Evolutionary conservation across 2,888 invertebrate genomes (phyloP).

Genomic region (Merodon equestris): DNA sequence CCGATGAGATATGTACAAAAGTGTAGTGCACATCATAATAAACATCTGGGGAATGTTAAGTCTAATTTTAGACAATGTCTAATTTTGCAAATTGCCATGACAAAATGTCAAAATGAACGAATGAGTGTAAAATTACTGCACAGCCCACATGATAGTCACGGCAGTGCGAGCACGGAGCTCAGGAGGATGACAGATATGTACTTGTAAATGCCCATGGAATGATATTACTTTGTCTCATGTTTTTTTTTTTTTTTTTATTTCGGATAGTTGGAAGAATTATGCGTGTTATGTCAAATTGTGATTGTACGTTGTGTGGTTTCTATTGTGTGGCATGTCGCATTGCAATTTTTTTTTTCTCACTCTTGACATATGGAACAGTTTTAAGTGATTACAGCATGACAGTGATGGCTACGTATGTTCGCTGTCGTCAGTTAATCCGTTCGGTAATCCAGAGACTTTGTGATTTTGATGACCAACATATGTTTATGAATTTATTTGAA

Average conservation of each 20-base stretch:
- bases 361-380: constrained; percentile 40
- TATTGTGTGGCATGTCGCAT: constrained; percentile 30
- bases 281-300: constrained; percentile 49
- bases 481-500: no score
- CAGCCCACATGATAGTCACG: constrained; percentile 55
- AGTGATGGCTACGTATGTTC: constrained; percentile 20
- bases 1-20: not conserved
- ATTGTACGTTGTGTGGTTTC: no score
- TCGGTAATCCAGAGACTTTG: constrained; percentile 22
- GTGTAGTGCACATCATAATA: constrained; percentile 50
- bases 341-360: constrained; percentile 11
- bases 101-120: constrained; percentile 67
- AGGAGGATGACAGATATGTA: constrained; percentile 8
- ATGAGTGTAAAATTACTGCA: constrained; percentile 64
- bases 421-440: constrained; percentile 34
- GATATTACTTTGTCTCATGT: not conserved
- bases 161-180: constrained; percentile 31
- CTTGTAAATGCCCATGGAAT: constrained; percentile 14
- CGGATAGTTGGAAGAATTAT: constrained; percentile 16
- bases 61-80: constrained; percentile 68
- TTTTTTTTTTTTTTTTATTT: not conserved
- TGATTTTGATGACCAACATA: constrained; percentile 32
- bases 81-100: constrained; percentile 69
- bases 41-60: constrained; percentile 68
- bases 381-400: constrained; percentile 31